Evolutionary conservation across 2,888 invertebrate genomes (phyloP).

Genomic region (Anticlea derivata): DNA sequence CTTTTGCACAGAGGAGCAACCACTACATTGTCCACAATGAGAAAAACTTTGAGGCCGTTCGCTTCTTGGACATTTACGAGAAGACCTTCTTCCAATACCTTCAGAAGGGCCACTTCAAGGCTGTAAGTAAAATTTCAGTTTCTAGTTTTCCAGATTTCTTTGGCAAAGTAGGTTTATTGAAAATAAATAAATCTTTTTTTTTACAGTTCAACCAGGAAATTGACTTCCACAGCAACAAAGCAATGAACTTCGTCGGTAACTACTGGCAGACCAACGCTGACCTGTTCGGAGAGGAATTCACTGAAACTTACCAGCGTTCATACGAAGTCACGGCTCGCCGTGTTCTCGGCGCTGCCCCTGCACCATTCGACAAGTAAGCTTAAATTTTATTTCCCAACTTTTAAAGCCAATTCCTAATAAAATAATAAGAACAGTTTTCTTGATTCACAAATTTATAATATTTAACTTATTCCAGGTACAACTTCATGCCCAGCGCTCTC

Average conservation of each 20-base stretch:
- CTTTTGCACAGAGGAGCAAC: slow-evolving; percentile 84
- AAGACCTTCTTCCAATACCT: slow-evolving; percentile 77
- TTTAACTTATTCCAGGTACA: slow-evolving; percentile 53
- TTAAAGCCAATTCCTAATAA: no score
- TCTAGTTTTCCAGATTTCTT: no score
- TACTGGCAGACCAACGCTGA: slow-evolving; percentile 84
- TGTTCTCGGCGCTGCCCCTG: slow-evolving; percentile 59
- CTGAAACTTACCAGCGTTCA: slow-evolving; percentile 72
- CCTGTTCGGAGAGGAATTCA: slow-evolving; percentile 56
- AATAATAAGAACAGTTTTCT: no score
- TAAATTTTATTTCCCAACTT: neutral
- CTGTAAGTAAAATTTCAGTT: slow-evolving; percentile 56
- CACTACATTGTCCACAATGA: slow-evolving; percentile 84
- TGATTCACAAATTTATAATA: neutral
- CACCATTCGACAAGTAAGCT: slow-evolving; percentile 54
- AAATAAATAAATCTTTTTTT: neutral
- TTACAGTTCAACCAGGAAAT: slow-evolving; percentile 64
- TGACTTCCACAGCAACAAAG: slow-evolving; percentile 61
- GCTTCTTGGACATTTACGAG: slow-evolving; percentile 85
- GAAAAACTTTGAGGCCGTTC: slow-evolving; percentile 71
- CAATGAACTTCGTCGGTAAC: slow-evolving; percentile 82
- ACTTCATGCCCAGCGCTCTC: slow-evolving; percentile 82
- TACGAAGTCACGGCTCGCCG: slow-evolving; percentile 83
- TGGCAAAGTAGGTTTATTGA: neutral
- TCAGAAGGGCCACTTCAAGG: slow-evolving; percentile 83